Evolutionary conservation across 2,797 vertebrate species (phyloP), one percentile per base, ranked within the genome.

Genomic region (Oreortyx pictus): DNA sequence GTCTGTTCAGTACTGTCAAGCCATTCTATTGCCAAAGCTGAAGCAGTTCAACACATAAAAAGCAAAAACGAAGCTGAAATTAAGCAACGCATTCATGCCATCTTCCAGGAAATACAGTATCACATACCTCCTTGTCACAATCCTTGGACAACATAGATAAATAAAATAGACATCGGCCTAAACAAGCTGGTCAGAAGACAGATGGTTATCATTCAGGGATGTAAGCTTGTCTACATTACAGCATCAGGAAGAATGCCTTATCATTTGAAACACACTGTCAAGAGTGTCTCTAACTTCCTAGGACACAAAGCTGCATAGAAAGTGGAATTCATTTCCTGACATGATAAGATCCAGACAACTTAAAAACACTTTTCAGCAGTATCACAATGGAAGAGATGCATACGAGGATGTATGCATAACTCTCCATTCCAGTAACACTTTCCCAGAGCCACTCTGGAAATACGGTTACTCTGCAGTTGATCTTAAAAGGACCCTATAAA

Each of bases 161-260:
- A 96, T 90, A 95, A 96, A 96, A 96, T 64, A 95, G 68, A 95
- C 64, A 88, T 85, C 61, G 90, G 87, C 94, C 95, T 95, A 91
- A 96, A 91, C 72, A 84, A 90, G 71, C 44, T 91, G 68, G 46
- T 95, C 90, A 90, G 64, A 91, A 86, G 75, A 96, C 10, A 93
- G 35, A 86, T 19, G 25, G 50, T 91, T 84, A 94, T 41, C 62
- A 92, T 57, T 88, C 52, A 80, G 71, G 67, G 46, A 71, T 82
- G 47, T 54, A 88, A 82, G 27, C 10, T 65, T 82, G 54, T 49
- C 66, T 92, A 82, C 19, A 11, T 72, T 92, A 90, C 44, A 79
- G 44, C 23, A 52, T 37, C 57, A 74, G 68, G 57, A 90, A 35
- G 35, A 90, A 5, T 4, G 17, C 47, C 89, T 82, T 49, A 25